phyloP scores from a whole-genome alignment of 2,797 vertebrate species.

The Otus scops region DNA sequence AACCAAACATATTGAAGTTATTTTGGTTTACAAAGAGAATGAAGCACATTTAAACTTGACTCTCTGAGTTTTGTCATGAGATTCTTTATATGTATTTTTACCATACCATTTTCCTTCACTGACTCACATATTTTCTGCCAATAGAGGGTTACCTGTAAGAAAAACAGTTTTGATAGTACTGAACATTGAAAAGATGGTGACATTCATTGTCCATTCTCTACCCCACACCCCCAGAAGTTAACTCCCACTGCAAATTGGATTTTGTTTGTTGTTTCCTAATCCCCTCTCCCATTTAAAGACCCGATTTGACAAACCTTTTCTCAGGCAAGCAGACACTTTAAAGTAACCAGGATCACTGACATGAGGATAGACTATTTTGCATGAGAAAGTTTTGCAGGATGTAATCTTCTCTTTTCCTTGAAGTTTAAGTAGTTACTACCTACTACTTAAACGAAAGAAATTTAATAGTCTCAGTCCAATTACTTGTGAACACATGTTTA shows the following conservation, averaged over 20 bases:
- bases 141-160: background rate
- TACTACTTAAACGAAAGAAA: background rate
- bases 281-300: background rate
- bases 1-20: no score
- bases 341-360: background rate
- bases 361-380: background rate
- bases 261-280: background rate
- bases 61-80: background rate
- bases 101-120: background rate
- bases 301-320: background rate
- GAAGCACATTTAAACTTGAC: background rate
- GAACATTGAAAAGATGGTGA: background rate
- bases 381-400: conserved; percentile 8
- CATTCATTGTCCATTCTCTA: background rate
- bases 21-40: no score
- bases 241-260: background rate
- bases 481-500: background rate
- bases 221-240: background rate
- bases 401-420: background rate
- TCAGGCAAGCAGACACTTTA: background rate
- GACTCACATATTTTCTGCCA: background rate
- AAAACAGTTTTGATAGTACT: background rate
- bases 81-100: background rate
- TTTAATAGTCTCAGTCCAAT: conserved; percentile 3
- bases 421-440: conserved; percentile 23